Conservation (phyloP, 2,113 vertebrate species). For the Archilochus colubris region DNA sequence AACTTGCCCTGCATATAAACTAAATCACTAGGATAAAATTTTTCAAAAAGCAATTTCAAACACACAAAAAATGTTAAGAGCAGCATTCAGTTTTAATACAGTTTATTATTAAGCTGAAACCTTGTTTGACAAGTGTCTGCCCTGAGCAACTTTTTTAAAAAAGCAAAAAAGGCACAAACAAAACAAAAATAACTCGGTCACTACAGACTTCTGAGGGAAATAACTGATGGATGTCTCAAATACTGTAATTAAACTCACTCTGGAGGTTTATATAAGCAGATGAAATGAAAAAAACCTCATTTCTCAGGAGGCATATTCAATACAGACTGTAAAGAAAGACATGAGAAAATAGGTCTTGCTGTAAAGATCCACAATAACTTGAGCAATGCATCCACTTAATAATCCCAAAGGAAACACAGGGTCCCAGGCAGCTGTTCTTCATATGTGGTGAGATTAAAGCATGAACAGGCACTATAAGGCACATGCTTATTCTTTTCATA, state of each 20-base stretch:
- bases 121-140: not conserved
- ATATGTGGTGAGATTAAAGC: rapidly evolving
- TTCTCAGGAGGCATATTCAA: not conserved
- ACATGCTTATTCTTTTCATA: not conserved
- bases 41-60: constrained; percentile 2
- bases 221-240: not conserved
- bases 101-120: not conserved
- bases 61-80: not conserved
- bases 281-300: not conserved
- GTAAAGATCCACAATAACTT: rapidly evolving
- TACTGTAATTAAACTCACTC: not conserved
- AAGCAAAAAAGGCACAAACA: not conserved
- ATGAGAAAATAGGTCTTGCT: not conserved
- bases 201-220: not conserved
- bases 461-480: not conserved
- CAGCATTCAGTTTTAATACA: not conserved
- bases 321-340: not conserved
- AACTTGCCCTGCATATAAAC: not conserved
- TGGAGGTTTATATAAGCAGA: not conserved
- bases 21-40: not conserved
- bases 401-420: not conserved
- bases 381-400: not conserved
- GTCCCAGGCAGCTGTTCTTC: not conserved
- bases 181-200: not conserved
- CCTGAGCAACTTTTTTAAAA: not conserved